A percentile compares a stretch with the other conserved stretches of the same genome.
phyloP scores from a whole-genome alignment of 2,113 vertebrate species.

The Tonatia bakeri region DNA sequence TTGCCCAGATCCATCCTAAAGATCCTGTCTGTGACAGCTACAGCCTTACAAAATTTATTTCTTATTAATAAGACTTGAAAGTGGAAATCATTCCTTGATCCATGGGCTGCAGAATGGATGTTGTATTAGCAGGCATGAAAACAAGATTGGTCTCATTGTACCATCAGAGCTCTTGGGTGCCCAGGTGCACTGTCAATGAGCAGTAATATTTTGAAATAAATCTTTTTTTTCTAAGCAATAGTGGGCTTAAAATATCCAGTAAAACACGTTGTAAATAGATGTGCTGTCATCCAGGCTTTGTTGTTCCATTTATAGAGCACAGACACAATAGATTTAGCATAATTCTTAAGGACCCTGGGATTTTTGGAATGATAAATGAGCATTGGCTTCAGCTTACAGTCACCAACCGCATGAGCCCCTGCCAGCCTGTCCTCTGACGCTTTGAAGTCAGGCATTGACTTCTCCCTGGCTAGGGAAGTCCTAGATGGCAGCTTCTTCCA shows the following conservation, averaged over 20 bases:
- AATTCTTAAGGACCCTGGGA: not conserved
- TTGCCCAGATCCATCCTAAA: not conserved
- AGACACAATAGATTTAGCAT: not conserved
- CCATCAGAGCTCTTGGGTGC: not conserved
- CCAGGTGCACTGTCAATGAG: not conserved
- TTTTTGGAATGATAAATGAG: not conserved
- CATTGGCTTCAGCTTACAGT: not conserved
- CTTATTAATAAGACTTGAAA: not conserved
- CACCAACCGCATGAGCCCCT: not conserved
- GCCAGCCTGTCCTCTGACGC: not conserved
- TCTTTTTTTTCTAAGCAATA: not conserved
- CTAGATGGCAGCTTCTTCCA: not conserved
- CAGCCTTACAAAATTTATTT: not conserved
- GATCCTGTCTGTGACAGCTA: not conserved
- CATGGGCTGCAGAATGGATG: not conserved
- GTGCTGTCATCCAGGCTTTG: not conserved
- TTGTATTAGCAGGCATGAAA: not conserved
- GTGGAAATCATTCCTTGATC: not conserved
- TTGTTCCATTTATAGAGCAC: not conserved
- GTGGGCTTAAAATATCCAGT: not conserved
- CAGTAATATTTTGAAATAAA: not conserved
- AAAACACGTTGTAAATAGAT: not conserved
- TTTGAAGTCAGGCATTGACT: not conserved
- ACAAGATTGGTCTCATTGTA: not conserved
- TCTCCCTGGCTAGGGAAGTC: not conserved